phyloP scores from a whole-genome alignment of 53 echinoderm and acorn worm genomes.

The Henricia sp. region DNA sequence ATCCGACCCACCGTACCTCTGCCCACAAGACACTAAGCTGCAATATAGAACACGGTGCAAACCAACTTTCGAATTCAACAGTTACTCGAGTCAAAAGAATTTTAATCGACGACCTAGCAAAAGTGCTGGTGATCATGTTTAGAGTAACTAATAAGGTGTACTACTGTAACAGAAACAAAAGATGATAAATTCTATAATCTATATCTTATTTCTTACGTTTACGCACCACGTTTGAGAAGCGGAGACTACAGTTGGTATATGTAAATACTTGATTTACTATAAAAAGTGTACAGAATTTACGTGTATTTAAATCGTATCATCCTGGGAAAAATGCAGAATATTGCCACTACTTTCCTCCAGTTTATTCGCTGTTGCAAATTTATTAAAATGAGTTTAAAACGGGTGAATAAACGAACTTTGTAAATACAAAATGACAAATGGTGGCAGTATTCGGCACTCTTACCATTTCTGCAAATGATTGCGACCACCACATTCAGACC shows the following conservation, averaged over 20 bases:
- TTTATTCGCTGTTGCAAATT: too few species aligned
- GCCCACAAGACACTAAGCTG: slow-evolving; percentile 80
- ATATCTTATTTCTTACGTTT: slow-evolving; percentile 37
- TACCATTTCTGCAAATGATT: too few species aligned
- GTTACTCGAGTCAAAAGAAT: slow-evolving; percentile 26
- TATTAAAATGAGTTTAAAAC: too few species aligned
- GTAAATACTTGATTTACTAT: slow-evolving; percentile 30
- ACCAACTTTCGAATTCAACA: slow-evolving; percentile 2
- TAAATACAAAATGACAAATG: too few species aligned
- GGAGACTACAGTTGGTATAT: slow-evolving; percentile 22
- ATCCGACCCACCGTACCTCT: slow-evolving; percentile 87
- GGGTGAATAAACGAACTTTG: too few species aligned
- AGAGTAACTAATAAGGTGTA: slow-evolving; percentile 21
- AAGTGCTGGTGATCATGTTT: slow-evolving; percentile 40
- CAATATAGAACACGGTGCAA: slow-evolving; percentile 38
- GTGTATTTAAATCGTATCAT: too few species aligned
- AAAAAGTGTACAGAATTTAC: too few species aligned
- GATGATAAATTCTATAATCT: not conserved
- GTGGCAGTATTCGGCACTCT: too few species aligned
- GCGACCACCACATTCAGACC: too few species aligned
- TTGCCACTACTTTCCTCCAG: too few species aligned
- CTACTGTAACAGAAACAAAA: not conserved
- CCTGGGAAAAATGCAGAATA: too few species aligned
- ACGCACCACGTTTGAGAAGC: slow-evolving; percentile 41
- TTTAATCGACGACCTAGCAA: slow-evolving; percentile 52